These are phyloP conservation scores for Cerastoderma edule DNA, from an alignment of 2,888 invertebrate species.

Conservation along the genomic window DNA sequence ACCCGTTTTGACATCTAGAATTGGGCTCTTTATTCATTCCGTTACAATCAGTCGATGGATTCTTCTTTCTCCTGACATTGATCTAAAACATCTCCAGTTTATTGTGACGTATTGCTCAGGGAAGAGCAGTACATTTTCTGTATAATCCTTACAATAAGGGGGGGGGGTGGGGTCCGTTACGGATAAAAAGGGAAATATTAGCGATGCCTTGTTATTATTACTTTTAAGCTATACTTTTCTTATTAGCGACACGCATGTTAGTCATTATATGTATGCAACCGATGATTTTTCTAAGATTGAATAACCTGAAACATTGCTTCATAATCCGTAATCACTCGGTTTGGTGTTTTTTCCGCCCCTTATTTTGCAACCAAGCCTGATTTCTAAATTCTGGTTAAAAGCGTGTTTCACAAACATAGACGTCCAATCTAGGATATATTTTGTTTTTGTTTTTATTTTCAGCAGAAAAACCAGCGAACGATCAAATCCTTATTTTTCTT, in stretches of 20 bases:
- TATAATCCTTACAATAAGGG: background rate
- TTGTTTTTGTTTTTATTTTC: too few relatives aligned
- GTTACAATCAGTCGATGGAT: background rate
- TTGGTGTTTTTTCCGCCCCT: too few relatives aligned
- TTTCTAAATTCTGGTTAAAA: too few relatives aligned
- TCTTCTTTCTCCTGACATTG: background rate
- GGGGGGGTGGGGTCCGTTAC: background rate
- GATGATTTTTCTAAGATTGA: too few relatives aligned
- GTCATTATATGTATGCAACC: background rate
- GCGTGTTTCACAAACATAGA: too few relatives aligned
- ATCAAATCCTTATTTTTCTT: too few relatives aligned
- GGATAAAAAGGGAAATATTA: background rate
- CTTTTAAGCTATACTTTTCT: background rate
- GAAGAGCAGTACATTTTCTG: background rate
- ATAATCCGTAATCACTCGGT: too few relatives aligned
- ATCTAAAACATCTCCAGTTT: background rate
- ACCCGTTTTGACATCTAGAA: background rate
- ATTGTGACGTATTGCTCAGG: conserved; percentile 3
- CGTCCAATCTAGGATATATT: too few relatives aligned
- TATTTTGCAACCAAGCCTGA: too few relatives aligned
- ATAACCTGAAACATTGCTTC: too few relatives aligned
- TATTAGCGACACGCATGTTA: background rate
- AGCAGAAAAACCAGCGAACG: too few relatives aligned
- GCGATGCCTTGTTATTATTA: background rate
- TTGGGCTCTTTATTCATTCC: background rate